Evolutionary conservation across 2,888 invertebrate genomes (phyloP), one percentile per base, ranked within the genome.

Genomic region (Sisyra terminalis): DNA sequence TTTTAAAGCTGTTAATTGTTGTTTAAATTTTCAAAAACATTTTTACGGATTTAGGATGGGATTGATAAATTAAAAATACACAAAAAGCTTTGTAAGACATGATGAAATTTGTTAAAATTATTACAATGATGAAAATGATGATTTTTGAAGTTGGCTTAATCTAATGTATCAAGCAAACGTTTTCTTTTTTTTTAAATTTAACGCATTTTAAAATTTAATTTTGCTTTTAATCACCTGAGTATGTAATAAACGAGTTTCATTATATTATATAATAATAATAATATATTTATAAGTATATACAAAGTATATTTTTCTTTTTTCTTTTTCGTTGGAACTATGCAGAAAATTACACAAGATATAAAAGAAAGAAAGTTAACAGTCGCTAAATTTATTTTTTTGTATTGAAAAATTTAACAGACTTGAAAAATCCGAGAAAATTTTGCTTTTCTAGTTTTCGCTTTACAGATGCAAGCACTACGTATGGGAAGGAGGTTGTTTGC

Each of bases 401-500:
- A 37, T 37, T 37, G 16, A 17, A n/a, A 8, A 37, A n/a, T 34
- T 34, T 14, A 34, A 7, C 7, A 8, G 15, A 34, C 15, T 34
- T 34, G 11, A 14, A 14, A 24, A 24, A 24, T 37, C 18, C 10
- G 16, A 35, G 14, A 35, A 35, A 35, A 15, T 35, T 15, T 35
- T 37, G 16, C 18, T 6, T 37, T n/a, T 37, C 18, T 37, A 37
- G 9, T n/a, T n/a, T n/a, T n/a, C n/a, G n/a, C n/a, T 11, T 37
- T 37, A 37, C 18, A 11, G 18, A 30, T 40, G 30, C 43, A 14
- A 43, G 18, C 24, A 39, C 17, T 16, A 18, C 18, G 39, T 9
- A 18, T 39, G 16, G n/a, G 37, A 38, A 11, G 29, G 43, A 17
- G 43, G 31, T 29, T 38, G 29, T 13, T 30, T 43, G 42, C 24